Evolutionary conservation across 2,113 vertebrate genomes (phyloP).

Genomic region (Alces alces): DNA sequence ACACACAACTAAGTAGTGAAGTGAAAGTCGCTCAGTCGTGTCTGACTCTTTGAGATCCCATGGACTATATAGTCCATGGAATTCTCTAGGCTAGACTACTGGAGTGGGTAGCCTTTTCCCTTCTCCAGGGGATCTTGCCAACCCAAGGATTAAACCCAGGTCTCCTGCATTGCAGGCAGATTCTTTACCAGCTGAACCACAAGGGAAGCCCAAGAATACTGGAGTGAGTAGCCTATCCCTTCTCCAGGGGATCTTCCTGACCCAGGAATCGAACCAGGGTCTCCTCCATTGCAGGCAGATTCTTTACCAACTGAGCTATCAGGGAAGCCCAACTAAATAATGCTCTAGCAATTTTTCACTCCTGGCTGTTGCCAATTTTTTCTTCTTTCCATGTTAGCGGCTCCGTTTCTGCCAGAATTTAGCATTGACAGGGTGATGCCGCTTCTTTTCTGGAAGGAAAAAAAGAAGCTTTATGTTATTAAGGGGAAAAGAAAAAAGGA

Average conservation of each 20-base stretch:
- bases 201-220: neutral
- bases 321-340: neutral
- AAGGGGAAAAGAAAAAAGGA: neutral
- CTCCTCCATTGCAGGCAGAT: neutral
- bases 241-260: fast-evolving
- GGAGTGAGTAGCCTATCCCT: neutral
- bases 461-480: conserved; percentile 44
- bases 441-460: neutral
- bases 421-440: conserved; percentile 38
- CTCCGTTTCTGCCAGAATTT: conserved; percentile 55
- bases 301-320: neutral
- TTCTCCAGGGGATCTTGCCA: neutral
- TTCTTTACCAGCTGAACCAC: neutral
- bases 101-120: neutral
- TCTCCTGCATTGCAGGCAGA: fast-evolving
- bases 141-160: neutral
- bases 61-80: neutral
- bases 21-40: neutral
- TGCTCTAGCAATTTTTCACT: neutral
- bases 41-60: neutral
- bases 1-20: neutral
- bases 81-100: neutral
- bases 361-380: neutral
- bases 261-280: fast-evolving
- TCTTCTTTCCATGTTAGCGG: conserved; percentile 29